These are phyloP conservation scores for Sesia apiformis DNA, from an alignment of 2,888 invertebrate species.

Conservation along the genomic window DNA sequence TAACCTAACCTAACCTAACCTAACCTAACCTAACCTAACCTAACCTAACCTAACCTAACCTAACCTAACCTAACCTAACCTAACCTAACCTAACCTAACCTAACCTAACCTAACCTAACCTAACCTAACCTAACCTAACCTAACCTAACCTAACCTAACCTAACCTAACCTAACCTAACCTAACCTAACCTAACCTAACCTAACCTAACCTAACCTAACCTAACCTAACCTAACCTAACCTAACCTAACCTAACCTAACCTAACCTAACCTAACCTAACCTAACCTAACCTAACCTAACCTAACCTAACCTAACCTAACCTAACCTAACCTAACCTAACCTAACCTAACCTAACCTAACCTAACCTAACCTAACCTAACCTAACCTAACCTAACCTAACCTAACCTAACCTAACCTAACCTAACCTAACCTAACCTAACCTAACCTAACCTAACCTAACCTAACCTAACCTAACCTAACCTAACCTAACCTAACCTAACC, in stretches of 20 bases:
- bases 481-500: no score
- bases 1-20: slow-evolving; percentile 4
- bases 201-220: slow-evolving; percentile 10
- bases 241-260: slow-evolving; percentile 12
- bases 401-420: slow-evolving; percentile 7
- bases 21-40: slow-evolving; percentile 11
- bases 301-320: slow-evolving; percentile 10
- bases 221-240: slow-evolving; percentile 8
- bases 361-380: slow-evolving; percentile 8
- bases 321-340: no score
- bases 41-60: slow-evolving; percentile 11
- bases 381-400: slow-evolving; percentile 12
- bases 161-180: no score
- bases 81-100: slow-evolving; percentile 8
- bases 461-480: slow-evolving; percentile 9
- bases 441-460: slow-evolving; percentile 12
- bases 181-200: slow-evolving; percentile 8
- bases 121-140: slow-evolving; percentile 9
- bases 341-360: slow-evolving; percentile 13
- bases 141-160: slow-evolving; percentile 11
- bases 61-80: not conserved
- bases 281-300: slow-evolving; percentile 8
- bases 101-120: no score
- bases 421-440: slow-evolving; percentile 8
- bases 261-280: no score